Conservation (phyloP, 2,113 vertebrate species). For the Rhabdomys dilectus region DNA sequence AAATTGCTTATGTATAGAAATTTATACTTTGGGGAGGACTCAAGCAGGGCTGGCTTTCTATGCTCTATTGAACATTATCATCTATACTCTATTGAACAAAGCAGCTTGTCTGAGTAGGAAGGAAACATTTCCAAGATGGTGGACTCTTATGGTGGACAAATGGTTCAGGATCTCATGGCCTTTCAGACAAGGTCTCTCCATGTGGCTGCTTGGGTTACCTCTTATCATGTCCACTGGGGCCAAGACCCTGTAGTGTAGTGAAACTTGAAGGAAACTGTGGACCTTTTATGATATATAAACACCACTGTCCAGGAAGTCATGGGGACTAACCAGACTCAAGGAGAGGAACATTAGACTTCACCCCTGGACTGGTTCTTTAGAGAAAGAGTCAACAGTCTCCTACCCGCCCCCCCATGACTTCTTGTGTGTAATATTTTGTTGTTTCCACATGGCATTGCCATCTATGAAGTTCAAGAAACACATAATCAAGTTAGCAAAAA, state of each 20-base stretch:
- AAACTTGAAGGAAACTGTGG: not conserved
- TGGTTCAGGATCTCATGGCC: not conserved
- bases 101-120: not conserved
- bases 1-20: not conserved
- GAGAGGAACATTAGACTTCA: not conserved
- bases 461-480: not conserved
- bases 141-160: not conserved
- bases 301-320: not conserved
- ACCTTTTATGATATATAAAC: not conserved
- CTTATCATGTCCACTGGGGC: not conserved
- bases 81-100: not conserved
- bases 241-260: not conserved
- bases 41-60: too few relatives aligned
- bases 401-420: not conserved
- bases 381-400: not conserved
- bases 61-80: not conserved
- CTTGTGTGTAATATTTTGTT: not conserved
- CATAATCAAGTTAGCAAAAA: not conserved
- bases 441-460: not conserved
- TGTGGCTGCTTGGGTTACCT: not conserved
- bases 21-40: not conserved
- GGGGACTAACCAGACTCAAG: not conserved
- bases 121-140: not conserved
- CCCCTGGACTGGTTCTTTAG: not conserved
- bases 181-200: not conserved